A percentile compares a stretch with the other conserved stretches of the same genome.
These are phyloP conservation scores for Syngnathus rostellatus DNA, from an alignment of 2,797 vertebrate species.

Conservation along the genomic window DNA sequence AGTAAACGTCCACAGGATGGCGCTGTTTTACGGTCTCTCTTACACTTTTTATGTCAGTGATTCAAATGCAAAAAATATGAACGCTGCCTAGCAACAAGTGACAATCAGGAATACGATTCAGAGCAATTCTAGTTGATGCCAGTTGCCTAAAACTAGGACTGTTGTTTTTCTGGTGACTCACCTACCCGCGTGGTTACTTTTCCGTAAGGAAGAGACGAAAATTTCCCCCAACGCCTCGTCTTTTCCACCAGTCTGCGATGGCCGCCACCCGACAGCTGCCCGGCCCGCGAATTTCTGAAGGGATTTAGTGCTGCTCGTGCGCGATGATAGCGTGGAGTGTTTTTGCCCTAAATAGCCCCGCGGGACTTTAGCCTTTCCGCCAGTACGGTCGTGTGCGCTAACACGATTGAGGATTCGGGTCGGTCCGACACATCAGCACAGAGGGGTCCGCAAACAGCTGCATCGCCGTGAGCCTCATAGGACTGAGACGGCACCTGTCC, in stretches of 20 bases:
- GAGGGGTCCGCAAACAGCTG: conserved; percentile 48
- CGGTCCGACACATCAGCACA: conserved; percentile 32
- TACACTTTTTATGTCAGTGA: background rate
- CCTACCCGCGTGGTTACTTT: background rate
- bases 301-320: background rate
- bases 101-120: background rate
- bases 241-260: background rate
- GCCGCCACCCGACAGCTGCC: background rate
- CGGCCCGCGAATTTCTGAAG: background rate
- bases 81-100: background rate
- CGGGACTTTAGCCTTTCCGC: background rate
- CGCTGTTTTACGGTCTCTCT: background rate
- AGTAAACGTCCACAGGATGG: background rate
- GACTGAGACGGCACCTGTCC: conserved; percentile 52
- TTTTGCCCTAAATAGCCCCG: background rate
- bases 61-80: background rate
- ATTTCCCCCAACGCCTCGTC: background rate
- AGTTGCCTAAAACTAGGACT: background rate
- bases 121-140: background rate
- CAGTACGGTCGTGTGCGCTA: conserved; percentile 23
- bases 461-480: conserved; percentile 29
- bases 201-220: background rate
- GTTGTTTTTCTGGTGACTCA: background rate
- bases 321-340: background rate
- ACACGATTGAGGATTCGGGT: conserved; percentile 28